Base-by-base conservation (phyloP, 2,888 invertebrate species). In the Trachelus troglodyta region DNA sequence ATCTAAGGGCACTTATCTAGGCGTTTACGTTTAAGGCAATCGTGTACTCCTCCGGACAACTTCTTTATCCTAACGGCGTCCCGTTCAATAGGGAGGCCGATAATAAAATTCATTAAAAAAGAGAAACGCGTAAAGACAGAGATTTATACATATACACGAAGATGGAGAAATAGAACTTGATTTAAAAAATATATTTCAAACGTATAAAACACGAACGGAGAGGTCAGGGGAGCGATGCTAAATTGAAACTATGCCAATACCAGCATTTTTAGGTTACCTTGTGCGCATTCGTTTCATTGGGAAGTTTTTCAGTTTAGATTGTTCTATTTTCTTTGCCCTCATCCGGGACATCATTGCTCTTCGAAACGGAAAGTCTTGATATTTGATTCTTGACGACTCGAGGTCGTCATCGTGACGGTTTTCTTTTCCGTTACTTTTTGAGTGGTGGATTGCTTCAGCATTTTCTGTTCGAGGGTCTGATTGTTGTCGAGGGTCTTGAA, bases 351-450 rank as follows among this genome's bases (percentile, higher is more conserved):
- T 34, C 86, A 88, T 76, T 89, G 89, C 9, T 89, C 87, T 69
- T 89, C 88, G 69, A 88, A 88, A 37, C 86, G 85, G 75, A 89
- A 88, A 34, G 93, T 93, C 73, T 93, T 93, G 0, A 93, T 93
- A 0, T 93, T 93, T 74, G 93, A 93, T 23, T 92, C 92, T 81
- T 94, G 94, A 0, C 93, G 93, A 80, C 93, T 94, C 79, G 94
- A 94, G 2, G 93, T 94, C 75, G 94, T 94, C 81, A 94, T 95
- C 87, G 94, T 95, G 0, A 95, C 93, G 0, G 95, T 95, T 86
- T 95, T 94, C 88, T 94, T 94, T 83, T 95, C 95, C 31, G 95
- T 94, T 0, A 94, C 94, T 82, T 95, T 95, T 74, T 95, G 95
- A 0, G 94, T 94, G n/a, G 94, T 93, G 0, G 95, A 95, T 83